These are phyloP conservation scores for Phyllopteryx taeniolatus DNA, from an alignment of 2,113 vertebrate genomes.

Conservation along the genomic window DNA sequence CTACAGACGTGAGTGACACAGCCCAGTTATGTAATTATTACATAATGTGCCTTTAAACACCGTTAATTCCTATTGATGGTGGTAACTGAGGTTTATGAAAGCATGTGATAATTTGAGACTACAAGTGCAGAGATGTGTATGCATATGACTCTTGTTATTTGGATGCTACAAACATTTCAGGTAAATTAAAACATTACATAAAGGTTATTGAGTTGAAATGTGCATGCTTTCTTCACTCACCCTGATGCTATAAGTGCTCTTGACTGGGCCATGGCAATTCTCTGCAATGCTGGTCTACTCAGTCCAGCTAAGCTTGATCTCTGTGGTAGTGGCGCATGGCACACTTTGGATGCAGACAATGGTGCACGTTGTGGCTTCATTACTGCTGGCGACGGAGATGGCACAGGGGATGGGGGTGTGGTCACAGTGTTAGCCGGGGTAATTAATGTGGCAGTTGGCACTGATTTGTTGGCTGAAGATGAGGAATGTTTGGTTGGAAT, in stretches of 20 bases:
- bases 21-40: too few relatives aligned
- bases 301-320: conserved; percentile 80
- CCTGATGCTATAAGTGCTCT: conserved; percentile 90
- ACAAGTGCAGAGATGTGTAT: background rate
- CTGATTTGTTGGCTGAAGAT: conserved; percentile 51
- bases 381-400: conserved; percentile 53
- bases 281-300: conserved; percentile 82
- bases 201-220: background rate
- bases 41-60: background rate
- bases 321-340: conserved; percentile 72
- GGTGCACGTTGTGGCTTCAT: conserved; percentile 62
- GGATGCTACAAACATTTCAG: background rate
- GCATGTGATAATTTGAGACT: background rate
- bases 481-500: conserved; percentile 64
- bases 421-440: conserved; percentile 62
- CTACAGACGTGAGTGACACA: too few relatives aligned
- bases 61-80: background rate
- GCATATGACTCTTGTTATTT: background rate
- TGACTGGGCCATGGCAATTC: conserved; percentile 90
- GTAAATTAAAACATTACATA: background rate
- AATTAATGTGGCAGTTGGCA: conserved; percentile 70
- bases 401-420: conserved; percentile 65
- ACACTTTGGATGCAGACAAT: conserved; percentile 7
- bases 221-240: conserved; percentile 70
- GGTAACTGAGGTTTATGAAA: background rate